phyloP scores from a whole-genome alignment of 1,140 invertebrate species.

The Zaprionus ghesquierei region DNA sequence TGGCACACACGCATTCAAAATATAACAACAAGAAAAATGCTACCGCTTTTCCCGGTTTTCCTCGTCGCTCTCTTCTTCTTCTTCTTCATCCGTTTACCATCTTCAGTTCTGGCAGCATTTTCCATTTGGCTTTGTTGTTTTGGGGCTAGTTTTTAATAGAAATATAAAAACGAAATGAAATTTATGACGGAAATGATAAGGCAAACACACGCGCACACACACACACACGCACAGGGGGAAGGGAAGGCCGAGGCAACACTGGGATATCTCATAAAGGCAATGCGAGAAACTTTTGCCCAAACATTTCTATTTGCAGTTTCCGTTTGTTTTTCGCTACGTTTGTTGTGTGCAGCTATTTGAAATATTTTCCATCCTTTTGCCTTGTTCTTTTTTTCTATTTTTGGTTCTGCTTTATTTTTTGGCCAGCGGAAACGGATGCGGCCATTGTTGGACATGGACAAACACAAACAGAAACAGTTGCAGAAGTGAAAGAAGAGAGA shows the following conservation, averaged over 20 bases:
- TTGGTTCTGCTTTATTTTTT: conserved; percentile 11
- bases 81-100: conserved; percentile 3
- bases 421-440: conserved; percentile 70
- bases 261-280: conserved; percentile 53
- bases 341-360: conserved; percentile 59
- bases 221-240: background rate
- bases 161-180: conserved; percentile 77
- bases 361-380: conserved; percentile 48
- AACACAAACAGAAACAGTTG: conserved; percentile 51
- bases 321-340: conserved; percentile 49
- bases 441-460: conserved; percentile 72
- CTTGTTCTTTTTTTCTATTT: conserved; percentile 18
- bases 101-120: conserved; percentile 3
- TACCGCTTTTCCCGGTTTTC: conserved; percentile 9
- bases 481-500: background rate
- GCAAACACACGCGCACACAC: conserved; percentile 26
- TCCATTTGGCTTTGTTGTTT: conserved; percentile 29
- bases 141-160: conserved; percentile 75
- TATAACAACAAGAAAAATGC: conserved; percentile 16
- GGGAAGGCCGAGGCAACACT: conserved; percentile 7
- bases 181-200: conserved; percentile 82
- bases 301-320: conserved; percentile 72
- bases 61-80: background rate
- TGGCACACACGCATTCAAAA: conserved; percentile 40
- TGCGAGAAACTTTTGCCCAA: conserved; percentile 59